A percentile compares a stretch with the other conserved stretches of the same genome.
Evolutionary conservation across 2,888 invertebrate species (phyloP).

Genomic region (Tolmerus cingulatus): DNA sequence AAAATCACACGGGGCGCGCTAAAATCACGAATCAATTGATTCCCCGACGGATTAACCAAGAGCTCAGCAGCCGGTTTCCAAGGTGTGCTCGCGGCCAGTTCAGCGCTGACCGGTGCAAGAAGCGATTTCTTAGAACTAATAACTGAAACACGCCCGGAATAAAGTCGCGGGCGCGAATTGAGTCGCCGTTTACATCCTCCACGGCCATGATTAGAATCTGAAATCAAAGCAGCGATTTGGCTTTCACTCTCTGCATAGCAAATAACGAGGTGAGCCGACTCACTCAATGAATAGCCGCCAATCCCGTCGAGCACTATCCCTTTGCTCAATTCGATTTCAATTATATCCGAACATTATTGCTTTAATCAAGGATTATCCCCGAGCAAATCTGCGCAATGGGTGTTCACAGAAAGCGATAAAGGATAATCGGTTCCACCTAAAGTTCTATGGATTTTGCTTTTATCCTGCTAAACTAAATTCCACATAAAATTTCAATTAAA

Average conservation of each 20-base stretch:
- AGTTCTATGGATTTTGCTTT: neutral
- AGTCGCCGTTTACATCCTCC: neutral
- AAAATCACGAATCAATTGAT: constrained; percentile 14
- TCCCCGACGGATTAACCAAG: neutral
- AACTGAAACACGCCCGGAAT: constrained; percentile 12
- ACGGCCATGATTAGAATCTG: constrained; percentile 9
- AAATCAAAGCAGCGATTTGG: neutral
- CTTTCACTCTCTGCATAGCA: constrained; percentile 23
- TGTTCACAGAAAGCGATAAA: neutral
- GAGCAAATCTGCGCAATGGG: neutral
- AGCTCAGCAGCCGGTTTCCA: constrained; percentile 11
- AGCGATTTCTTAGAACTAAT: constrained; percentile 18
- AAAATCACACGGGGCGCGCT: neutral
- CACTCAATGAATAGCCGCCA: neutral
- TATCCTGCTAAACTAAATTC: neutral
- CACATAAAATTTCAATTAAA: too few species aligned
- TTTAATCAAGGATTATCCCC: neutral
- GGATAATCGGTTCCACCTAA: neutral
- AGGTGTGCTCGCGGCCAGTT: neutral
- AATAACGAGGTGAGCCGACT: neutral
- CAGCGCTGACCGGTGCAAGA: neutral
- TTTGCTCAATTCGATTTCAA: neutral
- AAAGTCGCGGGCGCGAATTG: neutral
- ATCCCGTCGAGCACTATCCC: neutral
- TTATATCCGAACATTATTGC: neutral